Percentiles rank a stretch among this genome's conserved stretches.
These are phyloP conservation scores for Monomorium pharaonis DNA, from an alignment of 1,140 invertebrate genomes.

Conservation along the genomic window DNA sequence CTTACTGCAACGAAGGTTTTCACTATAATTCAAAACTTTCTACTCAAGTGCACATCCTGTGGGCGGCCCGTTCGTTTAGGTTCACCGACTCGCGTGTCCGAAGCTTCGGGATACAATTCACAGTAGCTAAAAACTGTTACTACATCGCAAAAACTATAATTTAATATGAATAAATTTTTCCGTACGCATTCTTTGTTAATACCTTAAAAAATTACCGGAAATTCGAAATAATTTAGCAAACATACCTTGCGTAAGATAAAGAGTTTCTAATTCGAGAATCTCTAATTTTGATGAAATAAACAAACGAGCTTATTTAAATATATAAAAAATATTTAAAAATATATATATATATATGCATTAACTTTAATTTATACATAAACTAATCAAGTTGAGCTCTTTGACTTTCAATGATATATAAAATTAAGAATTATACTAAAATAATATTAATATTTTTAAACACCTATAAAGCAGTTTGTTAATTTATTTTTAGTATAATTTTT, in stretches of 20 bases:
- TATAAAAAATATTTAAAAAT: background rate
- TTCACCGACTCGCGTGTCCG: conserved; percentile 75
- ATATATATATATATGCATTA: no score
- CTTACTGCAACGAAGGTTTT: conserved; percentile 74
- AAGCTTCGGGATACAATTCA: conserved; percentile 61
- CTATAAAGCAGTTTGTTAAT: background rate
- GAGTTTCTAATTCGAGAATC: background rate
- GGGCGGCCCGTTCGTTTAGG: conserved; percentile 73
- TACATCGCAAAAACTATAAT: background rate
- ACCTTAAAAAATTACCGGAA: background rate
- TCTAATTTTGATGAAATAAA: background rate
- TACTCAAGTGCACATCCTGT: conserved; percentile 78
- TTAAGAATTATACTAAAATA: background rate
- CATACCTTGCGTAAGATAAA: background rate
- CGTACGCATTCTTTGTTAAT: background rate
- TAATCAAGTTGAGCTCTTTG: background rate
- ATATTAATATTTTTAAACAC: background rate
- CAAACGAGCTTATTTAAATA: background rate
- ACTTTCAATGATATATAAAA: background rate
- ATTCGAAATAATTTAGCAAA: background rate
- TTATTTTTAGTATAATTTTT: background rate
- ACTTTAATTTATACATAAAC: no score
- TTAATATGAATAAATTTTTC: background rate
- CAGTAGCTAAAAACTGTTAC: conserved; percentile 6
- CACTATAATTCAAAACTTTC: conserved; percentile 79